Conservation (phyloP, 2,888 invertebrate species). For the Dermolepida albohirtum region DNA sequence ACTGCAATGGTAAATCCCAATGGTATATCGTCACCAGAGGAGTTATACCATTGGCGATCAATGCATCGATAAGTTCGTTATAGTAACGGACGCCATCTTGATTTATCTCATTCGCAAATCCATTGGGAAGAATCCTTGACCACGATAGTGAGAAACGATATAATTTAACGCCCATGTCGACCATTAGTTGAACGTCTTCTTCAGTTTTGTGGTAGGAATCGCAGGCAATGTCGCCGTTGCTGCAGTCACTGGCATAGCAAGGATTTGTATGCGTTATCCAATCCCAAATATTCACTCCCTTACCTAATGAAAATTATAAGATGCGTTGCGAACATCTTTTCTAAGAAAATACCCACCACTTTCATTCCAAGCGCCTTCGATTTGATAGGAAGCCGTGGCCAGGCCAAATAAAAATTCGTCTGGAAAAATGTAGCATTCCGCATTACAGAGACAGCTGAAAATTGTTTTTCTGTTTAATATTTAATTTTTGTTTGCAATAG, state of each 20-base stretch:
- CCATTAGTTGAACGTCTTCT: constrained; percentile 71
- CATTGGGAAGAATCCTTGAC: constrained; percentile 75
- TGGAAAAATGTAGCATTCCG: too few species aligned
- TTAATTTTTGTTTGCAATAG: too few species aligned
- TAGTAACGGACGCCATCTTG: constrained; percentile 73
- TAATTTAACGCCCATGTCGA: constrained; percentile 71
- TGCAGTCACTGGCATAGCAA: constrained; percentile 67
- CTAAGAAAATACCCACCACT: too few species aligned
- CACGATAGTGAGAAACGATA: constrained; percentile 74
- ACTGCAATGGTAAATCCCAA: constrained; percentile 69
- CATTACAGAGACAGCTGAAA: too few species aligned
- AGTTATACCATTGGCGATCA: constrained; percentile 67
- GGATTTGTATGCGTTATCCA: constrained; percentile 69
- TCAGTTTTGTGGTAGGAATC: constrained; percentile 75
- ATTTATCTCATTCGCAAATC: constrained; percentile 68
- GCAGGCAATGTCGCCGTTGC: constrained; percentile 73
- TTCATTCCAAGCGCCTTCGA: too few species aligned
- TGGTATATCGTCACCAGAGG: constrained; percentile 69
- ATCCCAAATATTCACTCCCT: constrained; percentile 78
- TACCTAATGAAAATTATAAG: constrained; percentile 63
- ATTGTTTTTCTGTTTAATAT: too few species aligned
- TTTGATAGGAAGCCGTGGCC: too few species aligned
- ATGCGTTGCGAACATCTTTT: too few species aligned
- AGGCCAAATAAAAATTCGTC: too few species aligned
- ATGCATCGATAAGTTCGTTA: constrained; percentile 69